phyloP scores from a whole-genome alignment of 2,888 invertebrate species.

The Leistus spinibarbis region DNA sequence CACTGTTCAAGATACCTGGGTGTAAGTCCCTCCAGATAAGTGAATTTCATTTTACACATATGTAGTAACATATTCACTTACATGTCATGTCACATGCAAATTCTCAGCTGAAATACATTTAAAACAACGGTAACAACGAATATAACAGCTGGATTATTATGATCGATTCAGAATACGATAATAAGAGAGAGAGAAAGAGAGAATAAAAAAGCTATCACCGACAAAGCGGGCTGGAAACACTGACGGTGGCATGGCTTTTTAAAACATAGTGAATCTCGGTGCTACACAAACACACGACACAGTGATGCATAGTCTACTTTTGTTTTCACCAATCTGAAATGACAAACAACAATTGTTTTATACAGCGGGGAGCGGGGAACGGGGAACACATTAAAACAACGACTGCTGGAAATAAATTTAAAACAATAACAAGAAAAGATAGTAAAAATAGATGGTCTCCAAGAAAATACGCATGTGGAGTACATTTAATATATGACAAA shows the following conservation, averaged over 20 bases:
- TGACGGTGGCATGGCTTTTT: background rate
- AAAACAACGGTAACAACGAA: background rate
- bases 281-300: conserved; percentile 2
- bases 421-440: conserved; percentile 5
- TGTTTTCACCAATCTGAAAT: conserved; percentile 10
- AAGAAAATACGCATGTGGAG: background rate
- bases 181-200: background rate
- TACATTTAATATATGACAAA: too few species aligned
- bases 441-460: background rate
- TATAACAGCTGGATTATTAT: background rate
- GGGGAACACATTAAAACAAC: background rate
- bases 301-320: background rate
- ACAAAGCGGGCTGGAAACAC: conserved; percentile 8
- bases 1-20: background rate
- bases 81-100: background rate
- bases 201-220: conserved; percentile 15
- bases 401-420: conserved; percentile 5
- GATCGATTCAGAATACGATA: background rate
- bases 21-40: background rate
- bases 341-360: conserved; percentile 2
- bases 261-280: background rate
- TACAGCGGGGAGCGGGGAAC: too few species aligned
- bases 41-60: background rate
- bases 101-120: background rate
- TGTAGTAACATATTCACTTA: background rate